Conservation (phyloP, 2,888 invertebrate species). For the Tridacna crocea region DNA sequence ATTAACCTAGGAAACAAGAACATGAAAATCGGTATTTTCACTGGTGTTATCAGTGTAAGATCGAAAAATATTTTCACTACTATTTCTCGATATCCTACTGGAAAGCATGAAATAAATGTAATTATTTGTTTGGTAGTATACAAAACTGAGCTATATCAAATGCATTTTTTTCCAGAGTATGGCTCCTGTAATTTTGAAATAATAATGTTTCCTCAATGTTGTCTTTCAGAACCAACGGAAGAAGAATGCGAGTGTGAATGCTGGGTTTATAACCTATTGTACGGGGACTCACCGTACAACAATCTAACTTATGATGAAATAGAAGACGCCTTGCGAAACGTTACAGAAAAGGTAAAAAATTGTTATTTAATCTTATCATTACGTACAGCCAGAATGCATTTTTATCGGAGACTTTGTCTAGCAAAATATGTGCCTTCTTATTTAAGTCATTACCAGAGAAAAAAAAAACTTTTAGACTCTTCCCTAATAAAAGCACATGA, state of each 20-base stretch:
- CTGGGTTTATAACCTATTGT: conserved; percentile 51
- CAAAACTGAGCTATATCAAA: too few relatives aligned
- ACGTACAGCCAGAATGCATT: not conserved
- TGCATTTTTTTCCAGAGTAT: not conserved
- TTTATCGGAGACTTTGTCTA: not conserved
- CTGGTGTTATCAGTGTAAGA: too few relatives aligned
- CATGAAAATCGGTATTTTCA: too few relatives aligned
- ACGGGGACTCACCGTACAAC: conserved; percentile 50
- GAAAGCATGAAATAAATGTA: too few relatives aligned
- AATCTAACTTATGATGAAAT: conserved; percentile 56
- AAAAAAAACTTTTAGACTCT: too few relatives aligned
- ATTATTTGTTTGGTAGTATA: too few relatives aligned
- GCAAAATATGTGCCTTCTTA: too few relatives aligned
- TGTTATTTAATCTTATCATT: not conserved
- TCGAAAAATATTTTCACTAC: too few relatives aligned
- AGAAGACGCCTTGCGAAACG: conserved; percentile 45
- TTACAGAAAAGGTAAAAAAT: conserved; percentile 42
- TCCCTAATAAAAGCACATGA: too few relatives aligned
- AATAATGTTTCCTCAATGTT: not conserved
- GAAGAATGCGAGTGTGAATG: conserved; percentile 56
- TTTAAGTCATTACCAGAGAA: too few relatives aligned
- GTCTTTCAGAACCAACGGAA: not conserved
- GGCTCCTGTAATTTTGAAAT: not conserved
- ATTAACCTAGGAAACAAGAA: too few relatives aligned
- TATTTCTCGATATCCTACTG: too few relatives aligned